Evolutionary conservation across 2,888 invertebrate species (phyloP), one percentile per base, ranked within the genome.

Genomic region (Odiellus spinosus): DNA sequence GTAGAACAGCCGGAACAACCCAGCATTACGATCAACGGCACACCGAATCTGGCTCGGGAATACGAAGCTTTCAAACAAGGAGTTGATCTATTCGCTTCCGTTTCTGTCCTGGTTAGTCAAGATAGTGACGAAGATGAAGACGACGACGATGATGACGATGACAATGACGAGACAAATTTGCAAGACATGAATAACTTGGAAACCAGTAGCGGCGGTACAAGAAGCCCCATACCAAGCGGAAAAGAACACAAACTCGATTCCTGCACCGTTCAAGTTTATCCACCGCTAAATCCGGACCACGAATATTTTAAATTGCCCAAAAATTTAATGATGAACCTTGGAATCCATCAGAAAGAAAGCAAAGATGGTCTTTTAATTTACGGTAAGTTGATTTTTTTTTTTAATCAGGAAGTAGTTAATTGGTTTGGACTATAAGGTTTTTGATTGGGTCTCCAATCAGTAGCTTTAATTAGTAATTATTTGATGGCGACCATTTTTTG

Each of bases 241-340:
- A 26, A 26, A 26, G 26, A 26, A 8, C 78, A 81, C 63, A 78
- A 81, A 64, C 67, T 95, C 59, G 93, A 95, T 67, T 85, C 87
- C 45, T 96, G 96, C 68, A 82, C 83, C 51, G 81, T 96, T 47
- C 82, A 85, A 40, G 90, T 95, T 49, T 87, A 90, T 66, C 95
- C 95, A 32, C 86, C 88, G 6, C 71, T 96, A 56, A 88, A 93
- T 71, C 87, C 91, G 6, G 91, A 93, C 68, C 87, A 91, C 67
- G 96, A 96, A 67, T 84, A 82, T 56, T 73, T 90, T 53, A 73
- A 78, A 20, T 75, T 87, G 51, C 84, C 86, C 1, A 78, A 77
- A 52, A 76, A 76, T 49, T 74, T 81, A 66, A 75, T 88, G 53
- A 74, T 76, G 55, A 74, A 77, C 58, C 75, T 80, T 63, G 80